Base-by-base conservation (phyloP, 2,888 invertebrate species). In the Thumatha senex region DNA sequence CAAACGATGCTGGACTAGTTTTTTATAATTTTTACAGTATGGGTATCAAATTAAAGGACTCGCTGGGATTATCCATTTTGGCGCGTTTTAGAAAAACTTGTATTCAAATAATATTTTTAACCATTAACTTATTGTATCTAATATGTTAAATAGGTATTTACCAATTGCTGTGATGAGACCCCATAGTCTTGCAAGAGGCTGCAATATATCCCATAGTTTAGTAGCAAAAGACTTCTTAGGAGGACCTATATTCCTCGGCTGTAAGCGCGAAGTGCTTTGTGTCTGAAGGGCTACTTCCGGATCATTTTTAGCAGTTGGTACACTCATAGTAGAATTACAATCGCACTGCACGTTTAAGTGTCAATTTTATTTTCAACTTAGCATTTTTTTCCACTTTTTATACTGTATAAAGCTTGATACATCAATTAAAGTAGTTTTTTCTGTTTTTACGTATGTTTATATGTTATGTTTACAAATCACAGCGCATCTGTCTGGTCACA, bases 141-240 rank as follows among this genome's bases (percentile, higher is more conserved):
- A n/a, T n/a, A n/a, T n/a, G n/a, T n/a, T n/a, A n/a, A n/a, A n/a
- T n/a, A n/a, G n/a, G n/a, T n/a, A 46, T 86, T 74, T 57, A 90
- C 91, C 89, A 35, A 91, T 74, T 52, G 90, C 84, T 14, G 91
- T 88, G 31, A 90, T 73, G 9, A 91, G 74, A 1, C 91, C 91
- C 91, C 91, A 91, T 55, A 90, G 59, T 58, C 91, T 82, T 8
- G 91, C 87, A 12, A 91, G 64, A 0, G 91, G 91, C 54, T 91
- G 90, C 51, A 91, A 61, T 44, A 89, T 61, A 38, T 89, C 90
- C 91, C 91, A 91, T 44, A 91, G 69, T 55, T 77, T 79, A 7
- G 82, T 63, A n/a, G 84, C 88, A 35, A 84, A 45, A 0, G 89
- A 80, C 58, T 86, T 87, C 48, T 79, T 82, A 0, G 71, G 76